Conservation (phyloP, 2,113 vertebrate species). For the Geococcyx californianus region DNA sequence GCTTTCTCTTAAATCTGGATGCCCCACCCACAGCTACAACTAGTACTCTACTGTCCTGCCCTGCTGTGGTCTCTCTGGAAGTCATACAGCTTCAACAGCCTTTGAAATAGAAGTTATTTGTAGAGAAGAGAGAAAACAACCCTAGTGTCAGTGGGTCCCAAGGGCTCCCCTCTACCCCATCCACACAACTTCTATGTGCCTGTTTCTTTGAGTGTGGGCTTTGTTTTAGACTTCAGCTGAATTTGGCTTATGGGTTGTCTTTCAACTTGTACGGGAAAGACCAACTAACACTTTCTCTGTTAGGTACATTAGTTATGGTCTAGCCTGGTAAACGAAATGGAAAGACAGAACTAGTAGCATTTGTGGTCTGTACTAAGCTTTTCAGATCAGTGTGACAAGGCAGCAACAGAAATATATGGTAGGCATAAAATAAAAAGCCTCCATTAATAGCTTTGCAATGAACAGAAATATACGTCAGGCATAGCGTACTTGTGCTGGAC, state of each 20-base stretch:
- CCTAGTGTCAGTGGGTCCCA: too few species aligned
- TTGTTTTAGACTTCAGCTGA: background rate
- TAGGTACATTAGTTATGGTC: background rate
- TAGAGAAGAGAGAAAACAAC: background rate
- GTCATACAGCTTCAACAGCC: background rate
- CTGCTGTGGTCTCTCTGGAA: background rate
- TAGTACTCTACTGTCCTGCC: background rate
- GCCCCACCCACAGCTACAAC: background rate
- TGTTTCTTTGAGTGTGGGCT: background rate
- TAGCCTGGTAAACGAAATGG: background rate
- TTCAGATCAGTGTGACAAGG: background rate
- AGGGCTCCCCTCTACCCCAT: background rate
- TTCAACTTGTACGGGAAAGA: background rate
- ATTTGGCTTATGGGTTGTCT: background rate
- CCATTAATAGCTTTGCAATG: background rate
- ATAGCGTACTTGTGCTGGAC: accelerated
- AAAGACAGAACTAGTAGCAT: background rate
- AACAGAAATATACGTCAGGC: background rate
- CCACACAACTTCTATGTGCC: background rate
- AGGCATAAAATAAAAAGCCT: background rate
- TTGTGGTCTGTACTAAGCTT: background rate
- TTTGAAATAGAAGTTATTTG: background rate
- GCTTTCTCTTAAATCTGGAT: background rate
- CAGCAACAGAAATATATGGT: background rate
- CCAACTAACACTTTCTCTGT: background rate